A percentile compares a stretch with the other conserved stretches of the same genome.
These are phyloP conservation scores for Trachops cirrhosus DNA, from an alignment of 2,797 vertebrate genomes.

Conservation along the genomic window DNA sequence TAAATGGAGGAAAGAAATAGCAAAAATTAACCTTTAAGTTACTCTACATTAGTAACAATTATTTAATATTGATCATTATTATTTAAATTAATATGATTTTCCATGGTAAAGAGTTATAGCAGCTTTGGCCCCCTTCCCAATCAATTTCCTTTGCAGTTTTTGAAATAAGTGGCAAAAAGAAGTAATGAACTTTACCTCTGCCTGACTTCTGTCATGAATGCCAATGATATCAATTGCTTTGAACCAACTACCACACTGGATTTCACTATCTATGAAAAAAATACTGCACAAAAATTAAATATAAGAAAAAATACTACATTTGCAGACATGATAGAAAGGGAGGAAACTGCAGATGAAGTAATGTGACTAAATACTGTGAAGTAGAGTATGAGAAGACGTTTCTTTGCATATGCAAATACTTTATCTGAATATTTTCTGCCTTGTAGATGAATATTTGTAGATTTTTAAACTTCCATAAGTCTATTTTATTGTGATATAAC, in stretches of 20 bases:
- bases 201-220: neutral
- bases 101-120: neutral
- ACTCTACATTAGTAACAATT: neutral
- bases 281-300: constrained; percentile 2
- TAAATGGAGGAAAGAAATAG: neutral
- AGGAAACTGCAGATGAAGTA: constrained; percentile 2
- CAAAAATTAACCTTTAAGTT: constrained; percentile 22
- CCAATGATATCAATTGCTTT: neutral
- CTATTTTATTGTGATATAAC: neutral
- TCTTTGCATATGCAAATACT: constrained; percentile 4
- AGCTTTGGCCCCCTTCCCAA: neutral
- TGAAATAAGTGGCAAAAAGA: neutral
- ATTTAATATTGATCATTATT: constrained; percentile 26
- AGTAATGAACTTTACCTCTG: neutral
- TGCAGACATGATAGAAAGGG: neutral
- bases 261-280: constrained; percentile 38
- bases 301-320: neutral
- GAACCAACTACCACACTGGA: neutral
- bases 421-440: neutral
- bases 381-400: neutral
- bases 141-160: constrained; percentile 14
- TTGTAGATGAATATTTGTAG: neutral
- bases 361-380: neutral
- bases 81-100: constrained; percentile 43
- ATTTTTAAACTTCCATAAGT: neutral